Percentiles rank a stretch among this genome's conserved stretches.
Conservation (phyloP, 2,888 invertebrate genomes). For the Dynastes grantii region DNA sequence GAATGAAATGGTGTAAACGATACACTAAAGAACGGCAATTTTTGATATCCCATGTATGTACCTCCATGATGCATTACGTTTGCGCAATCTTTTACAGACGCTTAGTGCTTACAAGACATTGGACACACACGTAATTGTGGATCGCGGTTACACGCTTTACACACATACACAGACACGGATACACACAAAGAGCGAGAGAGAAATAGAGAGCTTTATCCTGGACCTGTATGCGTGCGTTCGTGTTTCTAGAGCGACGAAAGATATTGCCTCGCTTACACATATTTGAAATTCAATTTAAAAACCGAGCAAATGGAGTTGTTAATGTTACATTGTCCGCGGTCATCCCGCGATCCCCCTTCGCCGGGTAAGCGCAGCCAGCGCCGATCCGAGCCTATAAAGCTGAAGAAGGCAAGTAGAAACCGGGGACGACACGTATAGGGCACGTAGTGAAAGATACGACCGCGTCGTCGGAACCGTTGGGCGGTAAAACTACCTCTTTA, state of each 20-base stretch:
- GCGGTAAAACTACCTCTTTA: conserved; percentile 67
- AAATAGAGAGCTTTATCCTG: not conserved
- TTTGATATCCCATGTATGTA: too few relatives aligned
- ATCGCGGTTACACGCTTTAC: not conserved
- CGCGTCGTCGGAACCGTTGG: conserved; percentile 63
- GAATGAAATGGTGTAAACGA: too few relatives aligned
- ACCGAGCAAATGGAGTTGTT: conserved; percentile 62
- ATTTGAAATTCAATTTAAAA: conserved; percentile 58
- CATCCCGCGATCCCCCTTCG: not conserved
- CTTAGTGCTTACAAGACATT: too few relatives aligned
- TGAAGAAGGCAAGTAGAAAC: too few relatives aligned
- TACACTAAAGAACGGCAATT: too few relatives aligned
- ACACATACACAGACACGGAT: not conserved
- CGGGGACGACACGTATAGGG: not conserved
- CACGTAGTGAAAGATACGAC: conserved; percentile 64
- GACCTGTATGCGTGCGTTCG: not conserved
- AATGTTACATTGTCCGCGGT: conserved; percentile 75
- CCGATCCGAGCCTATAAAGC: not conserved
- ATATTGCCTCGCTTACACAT: conserved; percentile 53
- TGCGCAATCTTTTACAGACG: too few relatives aligned
- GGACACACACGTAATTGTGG: conserved; percentile 8
- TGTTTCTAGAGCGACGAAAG: conserved; percentile 31
- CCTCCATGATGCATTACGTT: too few relatives aligned
- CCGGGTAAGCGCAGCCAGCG: conserved; percentile 6
- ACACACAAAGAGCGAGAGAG: too few relatives aligned